Base-by-base conservation (phyloP, 2,888 invertebrate genomes). In the Pollenia amentaria region DNA sequence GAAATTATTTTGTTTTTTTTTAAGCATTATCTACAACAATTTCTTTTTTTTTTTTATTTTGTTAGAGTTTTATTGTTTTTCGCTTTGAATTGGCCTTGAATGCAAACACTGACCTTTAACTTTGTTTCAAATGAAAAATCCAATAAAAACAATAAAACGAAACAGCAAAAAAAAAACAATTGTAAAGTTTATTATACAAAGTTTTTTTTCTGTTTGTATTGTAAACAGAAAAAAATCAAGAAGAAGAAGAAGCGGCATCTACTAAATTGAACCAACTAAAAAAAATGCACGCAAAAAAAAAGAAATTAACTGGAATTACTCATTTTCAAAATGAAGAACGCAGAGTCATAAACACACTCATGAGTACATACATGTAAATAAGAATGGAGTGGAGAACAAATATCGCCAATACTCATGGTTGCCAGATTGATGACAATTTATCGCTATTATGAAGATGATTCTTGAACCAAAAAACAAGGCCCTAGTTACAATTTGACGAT, bases 71-170 rank as follows among this genome's bases (percentile, higher is more conserved):
- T 57, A 18, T 42, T 42, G 42, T 55, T 60, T 60, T 40, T 72
- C 44, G 10, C 12, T 80, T 64, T 72, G 51, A 89, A 89, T 89
- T 92, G 92, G 91, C 92, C 92, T 92, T 92, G 92, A 92, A 92
- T 90, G 89, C 90, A 92, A 91, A 88, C 92, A 91, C 89, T 90
- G 92, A 92, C 91, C 92, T 92, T 92, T 92, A 91, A 90, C 91
- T 91, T 91, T 83, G 89, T 88, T 67, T 81, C 42, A 91, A 87
- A 75, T 83, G 76, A 55, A 75, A 67, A 80, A 70, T 42, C 21
- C 48, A 80, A 51, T 42, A 55, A 40, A 62, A 67, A 44, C 18
- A 21, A 21, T 14, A 29, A 40, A 44, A 42, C 2, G 29, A 21
- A 75, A 38, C 70, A 75, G 84, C 44, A 75, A 80, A 69, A 67